phyloP scores from a whole-genome alignment of 2,888 invertebrate genomes.

The Ectemnius continuus region DNA sequence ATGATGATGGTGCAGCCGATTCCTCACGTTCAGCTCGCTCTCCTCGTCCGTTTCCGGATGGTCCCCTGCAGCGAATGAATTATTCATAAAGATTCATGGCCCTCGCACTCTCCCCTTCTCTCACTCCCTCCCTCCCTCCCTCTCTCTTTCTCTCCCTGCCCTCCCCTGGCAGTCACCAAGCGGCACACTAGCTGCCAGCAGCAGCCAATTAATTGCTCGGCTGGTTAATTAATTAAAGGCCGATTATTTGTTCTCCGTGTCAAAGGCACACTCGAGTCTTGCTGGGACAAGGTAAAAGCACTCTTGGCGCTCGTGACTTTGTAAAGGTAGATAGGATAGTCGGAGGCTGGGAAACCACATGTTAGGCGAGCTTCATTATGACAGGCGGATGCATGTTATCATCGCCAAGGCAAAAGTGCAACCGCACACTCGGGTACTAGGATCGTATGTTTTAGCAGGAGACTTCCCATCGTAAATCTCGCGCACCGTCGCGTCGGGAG shows the following conservation, averaged over 20 bases:
- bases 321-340: no score
- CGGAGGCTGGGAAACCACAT: no score
- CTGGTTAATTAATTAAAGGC: conserved; percentile 43
- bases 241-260: conserved; percentile 30
- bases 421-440: conserved; percentile 1
- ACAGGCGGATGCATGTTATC: conserved; percentile 7
- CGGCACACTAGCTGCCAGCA: background rate
- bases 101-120: no score
- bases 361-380: background rate
- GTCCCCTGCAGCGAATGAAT: conserved; percentile 64
- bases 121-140: no score
- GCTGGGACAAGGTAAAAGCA: conserved; percentile 10
- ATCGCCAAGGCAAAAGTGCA: background rate
- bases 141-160: no score
- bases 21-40: conserved; percentile 70
- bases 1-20: conserved; percentile 70
- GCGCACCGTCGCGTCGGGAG: conserved; percentile 16
- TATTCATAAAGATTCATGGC: conserved; percentile 29
- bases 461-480: background rate
- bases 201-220: conserved; percentile 40
- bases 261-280: conserved; percentile 30
- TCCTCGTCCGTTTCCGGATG: conserved; percentile 74
- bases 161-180: background rate
- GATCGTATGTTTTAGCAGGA: background rate
- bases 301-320: conserved; percentile 4